phyloP scores from a whole-genome alignment of 2,797 vertebrate species.

The Simalia tracyae region DNA sequence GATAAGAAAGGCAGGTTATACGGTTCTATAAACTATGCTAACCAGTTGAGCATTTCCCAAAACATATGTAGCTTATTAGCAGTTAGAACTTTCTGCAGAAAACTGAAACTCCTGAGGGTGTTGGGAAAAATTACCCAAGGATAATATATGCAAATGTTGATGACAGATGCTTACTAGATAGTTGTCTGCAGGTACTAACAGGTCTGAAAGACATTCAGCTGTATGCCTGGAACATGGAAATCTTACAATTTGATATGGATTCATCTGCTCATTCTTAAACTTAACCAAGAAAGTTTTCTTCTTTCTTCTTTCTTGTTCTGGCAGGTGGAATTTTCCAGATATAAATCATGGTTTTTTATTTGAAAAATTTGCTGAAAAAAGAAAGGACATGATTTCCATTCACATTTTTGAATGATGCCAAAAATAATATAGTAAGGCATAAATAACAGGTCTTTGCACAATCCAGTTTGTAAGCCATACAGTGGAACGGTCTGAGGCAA shows the following conservation, averaged over 20 bases:
- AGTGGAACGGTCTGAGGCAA: too few species aligned
- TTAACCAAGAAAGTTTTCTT: neutral
- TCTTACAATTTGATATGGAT: neutral
- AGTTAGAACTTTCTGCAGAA: neutral
- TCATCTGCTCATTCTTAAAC: neutral
- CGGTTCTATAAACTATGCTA: neutral
- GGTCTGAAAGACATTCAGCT: neutral
- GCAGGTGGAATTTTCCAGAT: neutral
- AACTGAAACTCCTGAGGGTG: neutral
- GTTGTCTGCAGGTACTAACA: neutral
- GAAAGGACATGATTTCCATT: neutral
- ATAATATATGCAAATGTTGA: neutral
- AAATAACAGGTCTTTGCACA: too few species aligned
- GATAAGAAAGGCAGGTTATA: too few species aligned
- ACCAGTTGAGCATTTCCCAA: neutral
- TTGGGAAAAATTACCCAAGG: neutral
- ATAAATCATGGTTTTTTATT: neutral
- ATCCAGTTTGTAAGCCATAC: too few species aligned
- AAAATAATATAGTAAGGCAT: too few species aligned
- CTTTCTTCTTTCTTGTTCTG: too few species aligned
- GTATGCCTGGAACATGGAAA: neutral
- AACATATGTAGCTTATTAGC: too few species aligned
- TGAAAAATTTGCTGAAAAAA: neutral
- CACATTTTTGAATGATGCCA: too few species aligned
- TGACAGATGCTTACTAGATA: neutral